Percentiles rank a stretch among this genome's conserved stretches.
Evolutionary conservation across 2,113 vertebrate species (phyloP).

Genomic region (Corynorhinus townsendii): DNA sequence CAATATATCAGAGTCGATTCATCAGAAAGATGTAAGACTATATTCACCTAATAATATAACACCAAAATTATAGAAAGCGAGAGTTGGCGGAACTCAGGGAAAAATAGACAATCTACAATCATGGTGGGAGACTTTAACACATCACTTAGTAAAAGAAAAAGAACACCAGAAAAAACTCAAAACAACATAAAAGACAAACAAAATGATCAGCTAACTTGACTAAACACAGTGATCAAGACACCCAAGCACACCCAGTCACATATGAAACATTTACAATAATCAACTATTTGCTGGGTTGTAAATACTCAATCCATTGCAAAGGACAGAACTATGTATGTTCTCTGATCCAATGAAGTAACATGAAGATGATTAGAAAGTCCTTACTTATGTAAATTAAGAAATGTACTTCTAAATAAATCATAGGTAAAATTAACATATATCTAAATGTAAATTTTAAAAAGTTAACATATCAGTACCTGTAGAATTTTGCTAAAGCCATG

Average conservation of each 20-base stretch:
- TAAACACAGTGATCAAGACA: not conserved
- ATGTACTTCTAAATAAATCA: not conserved
- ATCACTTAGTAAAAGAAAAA: not conserved
- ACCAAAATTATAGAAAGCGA: slow-evolving; percentile 38
- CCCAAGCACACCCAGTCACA: not conserved
- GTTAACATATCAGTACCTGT: not conserved
- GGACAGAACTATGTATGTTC: not conserved
- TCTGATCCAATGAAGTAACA: not conserved
- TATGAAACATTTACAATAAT: not conserved
- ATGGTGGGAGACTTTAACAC: not conserved
- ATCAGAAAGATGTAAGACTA: not conserved
- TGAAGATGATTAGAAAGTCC: not conserved
- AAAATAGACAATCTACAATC: not conserved
- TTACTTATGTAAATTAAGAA: slow-evolving; percentile 5
- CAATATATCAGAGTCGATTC: not conserved
- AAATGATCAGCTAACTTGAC: not conserved
- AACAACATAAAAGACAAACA: not conserved
- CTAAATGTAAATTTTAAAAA: not conserved
- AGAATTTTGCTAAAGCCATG: not conserved
- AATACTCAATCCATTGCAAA: not conserved
- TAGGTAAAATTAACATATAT: not conserved
- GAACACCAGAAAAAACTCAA: not conserved
- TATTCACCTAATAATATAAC: not conserved
- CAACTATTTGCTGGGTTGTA: not conserved
- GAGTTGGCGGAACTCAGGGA: slow-evolving; percentile 13